A percentile compares a stretch with the other conserved stretches of the same genome.
These are phyloP conservation scores for Pentamera pediparva DNA, from an alignment of 53 echinoderm and acorn worm genomes.

Conservation along the genomic window DNA sequence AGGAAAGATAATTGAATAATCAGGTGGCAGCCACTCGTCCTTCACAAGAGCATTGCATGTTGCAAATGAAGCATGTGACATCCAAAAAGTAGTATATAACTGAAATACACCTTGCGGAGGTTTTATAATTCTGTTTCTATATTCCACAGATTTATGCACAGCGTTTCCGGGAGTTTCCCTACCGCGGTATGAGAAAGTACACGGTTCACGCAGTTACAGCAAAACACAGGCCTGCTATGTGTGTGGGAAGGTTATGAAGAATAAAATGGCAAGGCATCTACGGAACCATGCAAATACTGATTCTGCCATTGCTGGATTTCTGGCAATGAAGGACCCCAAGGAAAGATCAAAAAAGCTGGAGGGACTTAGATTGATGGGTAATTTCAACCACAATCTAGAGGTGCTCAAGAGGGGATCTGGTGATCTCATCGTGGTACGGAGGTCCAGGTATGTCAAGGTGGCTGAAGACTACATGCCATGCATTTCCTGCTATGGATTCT, in stretches of 20 bases:
- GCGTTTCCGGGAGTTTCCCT: background rate
- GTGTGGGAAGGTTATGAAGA: background rate
- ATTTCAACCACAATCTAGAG: background rate
- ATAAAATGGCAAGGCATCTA: constrained; percentile 7
- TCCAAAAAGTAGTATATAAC: no score
- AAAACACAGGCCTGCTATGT: background rate
- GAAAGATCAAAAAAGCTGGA: background rate
- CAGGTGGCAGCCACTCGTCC: no score
- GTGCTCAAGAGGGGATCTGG: background rate
- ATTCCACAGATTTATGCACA: no score
- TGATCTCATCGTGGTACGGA: background rate
- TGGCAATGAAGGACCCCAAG: background rate
- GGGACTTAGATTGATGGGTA: background rate
- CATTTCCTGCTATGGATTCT: background rate
- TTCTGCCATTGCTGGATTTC: background rate
- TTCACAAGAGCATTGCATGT: no score
- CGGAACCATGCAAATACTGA: background rate
- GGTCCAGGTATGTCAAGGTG: background rate
- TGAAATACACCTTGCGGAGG: no score
- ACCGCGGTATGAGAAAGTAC: background rate
- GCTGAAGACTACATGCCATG: constrained; percentile 4
- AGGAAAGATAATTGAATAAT: no score
- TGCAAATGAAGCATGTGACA: no score
- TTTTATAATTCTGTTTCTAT: no score
- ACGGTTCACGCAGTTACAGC: background rate